Evolutionary conservation across 1,140 invertebrate species (phyloP), one percentile per base, ranked within the genome.

Genomic region (Ceratina australensis): DNA sequence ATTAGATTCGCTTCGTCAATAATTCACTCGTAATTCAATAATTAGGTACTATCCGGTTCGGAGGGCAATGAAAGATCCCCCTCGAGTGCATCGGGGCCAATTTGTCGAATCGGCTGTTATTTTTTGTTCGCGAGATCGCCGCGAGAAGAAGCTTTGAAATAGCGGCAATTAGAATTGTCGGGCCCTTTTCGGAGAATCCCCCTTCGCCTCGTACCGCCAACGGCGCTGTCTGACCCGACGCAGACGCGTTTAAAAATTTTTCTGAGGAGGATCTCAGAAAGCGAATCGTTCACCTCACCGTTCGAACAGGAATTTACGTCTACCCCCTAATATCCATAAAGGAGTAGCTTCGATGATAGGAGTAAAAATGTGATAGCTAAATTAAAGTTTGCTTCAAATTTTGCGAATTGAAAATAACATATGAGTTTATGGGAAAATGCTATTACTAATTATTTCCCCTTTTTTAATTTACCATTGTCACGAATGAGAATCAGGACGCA

Each of bases 161-260:
- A 88, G 72, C 82, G 69, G 81, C 83, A 83, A 89, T 89, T 89
- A 89, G 86, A 88, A 87, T 86, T 73, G 82, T 82, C 81, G 79
- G 79, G 79, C 82, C 69, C 66, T 68, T 65, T 87, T 85, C 83
- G 65, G 22, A 56, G 86, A 86, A 86, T 59, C 49, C 66, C 52
- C 60, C 33, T n/a, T 64, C 63, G 20, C 61, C 20, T 42, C 57
- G 56, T 61, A 80, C 56, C 54, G 81, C 83, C 81, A 57, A 78
- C 59, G 83, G 83, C 71, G 54, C 13, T 56, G 61, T 52, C 72
- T 50, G 81, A 69, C 56, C 20, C 26, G 52, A 59, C 22, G n/a
- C 42, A 52, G 80, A 54, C 57, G 20, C 66, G 56, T 82, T 75
- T 67, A 49, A 67, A 64, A 26, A 47, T 42, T 33, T 73, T 61